Base-by-base conservation (phyloP, 2,113 vertebrate species). In the Dissostichus mawsoni region DNA sequence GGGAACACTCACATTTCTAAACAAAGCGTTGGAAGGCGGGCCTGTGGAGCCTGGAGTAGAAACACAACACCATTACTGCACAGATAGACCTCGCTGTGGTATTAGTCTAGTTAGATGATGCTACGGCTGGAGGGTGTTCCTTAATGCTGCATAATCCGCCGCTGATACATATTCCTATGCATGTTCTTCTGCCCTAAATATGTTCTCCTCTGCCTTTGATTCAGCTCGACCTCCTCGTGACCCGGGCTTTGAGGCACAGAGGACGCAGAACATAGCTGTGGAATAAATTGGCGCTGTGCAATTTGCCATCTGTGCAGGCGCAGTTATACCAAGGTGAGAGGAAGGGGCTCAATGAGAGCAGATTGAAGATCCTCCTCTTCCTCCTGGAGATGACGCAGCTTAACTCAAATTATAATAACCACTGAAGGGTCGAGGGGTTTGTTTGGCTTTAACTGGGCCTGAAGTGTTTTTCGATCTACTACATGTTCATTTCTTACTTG, bases 301-400 rank as follows among this genome's bases (percentile, higher is more conserved):
- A 69, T 82, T 67, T 61, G 69, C 87, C 90, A 88, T 85, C 89
- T 90, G 89, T 53, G 72, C 57, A 8, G 44, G 61, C n/a, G 6
- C 75, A 50, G 52, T 74, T 69, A 25, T 1, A 53, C 33, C 71
- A 53, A 85, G 83, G 80, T 85, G 82, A 88, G 70, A 68, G 33
- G 2, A 44, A 51, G 25, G 9, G 23, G 74, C 51, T 84, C 12
- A 1, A 2, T 13, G 50, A 62, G 63, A 78, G 76, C 85, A 82
- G 87, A 73, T 73, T 71, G 62, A n/a, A 25, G 17, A n/a, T 48
- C 44, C 23, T 48, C 44, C 44, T 45, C 36, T 53, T 75, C 77
- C 67, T 56, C 57, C 55, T 20, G 52, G 23, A 71, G 29, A 41
- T 41, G 14, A 53, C 2, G 41, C 58, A 25, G 78, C 74, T 41